Conservation (phyloP, 2,888 invertebrate genomes). For the Aphodius granarius region DNA sequence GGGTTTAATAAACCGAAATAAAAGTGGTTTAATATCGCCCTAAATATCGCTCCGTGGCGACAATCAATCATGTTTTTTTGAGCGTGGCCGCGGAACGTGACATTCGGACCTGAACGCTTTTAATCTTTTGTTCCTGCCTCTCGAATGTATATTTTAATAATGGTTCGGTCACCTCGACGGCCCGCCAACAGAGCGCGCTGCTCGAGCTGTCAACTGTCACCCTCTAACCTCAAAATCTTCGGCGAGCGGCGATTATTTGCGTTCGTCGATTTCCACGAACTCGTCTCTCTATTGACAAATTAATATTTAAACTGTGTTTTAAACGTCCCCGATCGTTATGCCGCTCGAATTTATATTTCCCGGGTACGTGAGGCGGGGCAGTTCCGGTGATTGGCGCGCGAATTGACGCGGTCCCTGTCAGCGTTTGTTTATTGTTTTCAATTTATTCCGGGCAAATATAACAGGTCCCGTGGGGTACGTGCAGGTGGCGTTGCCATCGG, state of each 20-base stretch:
- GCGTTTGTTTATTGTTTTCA: neutral
- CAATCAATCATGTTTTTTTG: neutral
- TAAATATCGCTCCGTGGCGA: neutral
- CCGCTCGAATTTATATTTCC: slow-evolving; percentile 39
- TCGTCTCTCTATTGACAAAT: neutral
- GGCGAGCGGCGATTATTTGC: neutral
- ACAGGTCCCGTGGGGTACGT: neutral
- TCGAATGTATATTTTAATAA: neutral
- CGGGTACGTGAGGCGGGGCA: slow-evolving; percentile 38
- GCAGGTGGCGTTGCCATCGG: neutral
- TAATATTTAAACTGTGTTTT: neutral
- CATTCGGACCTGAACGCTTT: neutral
- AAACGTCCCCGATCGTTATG: neutral
- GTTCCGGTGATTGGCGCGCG: slow-evolving; percentile 36
- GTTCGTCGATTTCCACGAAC: neutral
- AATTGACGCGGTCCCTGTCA: neutral
- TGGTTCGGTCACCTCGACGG: neutral
- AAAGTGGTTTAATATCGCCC: neutral
- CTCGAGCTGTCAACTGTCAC: neutral
- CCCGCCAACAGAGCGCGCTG: neutral
- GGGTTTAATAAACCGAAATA: neutral
- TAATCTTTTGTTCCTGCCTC: neutral
- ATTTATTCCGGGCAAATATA: neutral
- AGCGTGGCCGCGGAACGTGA: neutral
- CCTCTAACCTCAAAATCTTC: neutral